A percentile compares a stretch with the other conserved stretches of the same genome.
phyloP scores from a whole-genome alignment of 2,888 invertebrate species.

The Linnaemya vulpina region DNA sequence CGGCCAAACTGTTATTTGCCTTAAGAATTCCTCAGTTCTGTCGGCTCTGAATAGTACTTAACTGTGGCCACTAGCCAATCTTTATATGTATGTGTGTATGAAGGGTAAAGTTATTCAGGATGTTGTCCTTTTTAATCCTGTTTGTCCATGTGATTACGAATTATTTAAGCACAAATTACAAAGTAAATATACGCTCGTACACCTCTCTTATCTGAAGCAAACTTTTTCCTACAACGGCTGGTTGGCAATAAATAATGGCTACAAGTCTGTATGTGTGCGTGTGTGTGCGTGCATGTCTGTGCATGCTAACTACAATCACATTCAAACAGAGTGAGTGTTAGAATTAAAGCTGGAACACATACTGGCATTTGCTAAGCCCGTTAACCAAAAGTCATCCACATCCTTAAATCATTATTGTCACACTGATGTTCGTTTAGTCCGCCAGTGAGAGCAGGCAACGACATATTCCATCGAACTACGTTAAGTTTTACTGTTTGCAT shows the following conservation, averaged over 20 bases:
- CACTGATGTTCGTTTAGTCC: slow-evolving; percentile 60
- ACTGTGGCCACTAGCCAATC: not conserved
- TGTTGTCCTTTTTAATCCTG: slow-evolving; percentile 69
- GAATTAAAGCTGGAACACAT: not conserved
- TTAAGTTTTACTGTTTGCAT: slow-evolving; percentile 10
- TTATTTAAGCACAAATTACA: slow-evolving; percentile 70
- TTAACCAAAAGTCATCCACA: slow-evolving; percentile 55
- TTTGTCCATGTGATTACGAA: slow-evolving; percentile 69
- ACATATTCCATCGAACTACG: slow-evolving; percentile 23
- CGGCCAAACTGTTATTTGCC: not conserved
- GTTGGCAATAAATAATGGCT: slow-evolving; percentile 53
- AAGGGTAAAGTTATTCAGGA: slow-evolving; percentile 33
- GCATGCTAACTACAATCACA: not conserved
- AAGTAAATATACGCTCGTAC: slow-evolving; percentile 67
- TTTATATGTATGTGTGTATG: not conserved
- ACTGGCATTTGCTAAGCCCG: not conserved
- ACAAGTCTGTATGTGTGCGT: not conserved
- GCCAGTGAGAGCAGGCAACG: slow-evolving; percentile 22
- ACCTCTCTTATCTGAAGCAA: slow-evolving; percentile 71
- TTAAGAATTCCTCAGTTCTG: slow-evolving; percentile 4
- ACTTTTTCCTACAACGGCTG: slow-evolving; percentile 56
- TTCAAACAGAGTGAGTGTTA: not conserved
- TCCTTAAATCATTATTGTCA: slow-evolving; percentile 45
- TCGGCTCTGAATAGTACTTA: not conserved
- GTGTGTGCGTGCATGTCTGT: no score